Evolutionary conservation across 1,140 invertebrate genomes (phyloP).

Genomic region (Vollenhovia emeryi): DNA sequence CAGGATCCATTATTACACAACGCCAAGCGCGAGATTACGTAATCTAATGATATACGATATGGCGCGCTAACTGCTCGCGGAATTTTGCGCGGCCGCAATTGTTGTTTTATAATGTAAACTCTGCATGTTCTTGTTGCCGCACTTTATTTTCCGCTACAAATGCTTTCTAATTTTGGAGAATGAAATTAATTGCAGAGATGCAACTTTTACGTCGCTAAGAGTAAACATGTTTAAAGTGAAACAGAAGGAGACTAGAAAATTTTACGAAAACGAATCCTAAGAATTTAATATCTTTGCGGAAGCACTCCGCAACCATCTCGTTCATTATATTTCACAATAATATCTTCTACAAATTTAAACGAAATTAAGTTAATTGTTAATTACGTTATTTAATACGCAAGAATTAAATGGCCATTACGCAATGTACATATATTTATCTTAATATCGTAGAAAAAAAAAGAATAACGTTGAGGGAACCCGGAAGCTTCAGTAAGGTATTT

Average conservation of each 20-base stretch:
- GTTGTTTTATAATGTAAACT: constrained; percentile 44
- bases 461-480: constrained; percentile 12
- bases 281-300: constrained; percentile 11
- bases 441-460: constrained; percentile 25
- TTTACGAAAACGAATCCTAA: background rate
- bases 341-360: background rate
- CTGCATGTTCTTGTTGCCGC: background rate
- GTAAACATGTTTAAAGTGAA: constrained; percentile 33
- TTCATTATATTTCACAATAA: too few relatives aligned
- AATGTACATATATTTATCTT: background rate
- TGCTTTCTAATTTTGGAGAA: constrained; percentile 39
- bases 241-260: background rate
- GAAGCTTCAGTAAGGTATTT: background rate
- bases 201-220: constrained; percentile 7
- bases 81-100: constrained; percentile 44
- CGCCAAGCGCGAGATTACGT: constrained; percentile 61
- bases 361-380: background rate
- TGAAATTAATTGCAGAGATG: constrained; percentile 30
- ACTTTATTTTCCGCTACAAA: constrained; percentile 35
- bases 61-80: constrained; percentile 51
- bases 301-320: background rate
- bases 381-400: background rate
- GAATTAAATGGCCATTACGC: background rate
- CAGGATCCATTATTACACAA: constrained; percentile 60
- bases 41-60: constrained; percentile 60